A percentile compares a stretch with the other conserved stretches of the same genome.
Evolutionary conservation across 1,140 invertebrate species (phyloP).

Genomic region (Aphidius ervi): DNA sequence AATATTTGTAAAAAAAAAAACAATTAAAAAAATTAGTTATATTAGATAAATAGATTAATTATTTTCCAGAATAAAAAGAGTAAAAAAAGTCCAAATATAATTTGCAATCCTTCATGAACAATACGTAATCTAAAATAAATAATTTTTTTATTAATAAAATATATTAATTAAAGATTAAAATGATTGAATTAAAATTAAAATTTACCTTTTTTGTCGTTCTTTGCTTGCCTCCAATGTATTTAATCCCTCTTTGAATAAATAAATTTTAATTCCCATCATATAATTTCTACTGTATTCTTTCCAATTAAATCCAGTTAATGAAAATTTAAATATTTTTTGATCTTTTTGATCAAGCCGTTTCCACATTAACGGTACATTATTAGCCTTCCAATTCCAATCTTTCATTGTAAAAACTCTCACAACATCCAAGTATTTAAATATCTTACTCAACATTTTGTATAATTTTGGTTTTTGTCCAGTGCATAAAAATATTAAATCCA

Average conservation of each 20-base stretch:
- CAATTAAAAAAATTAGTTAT: background rate
- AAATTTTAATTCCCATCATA: constrained; percentile 61
- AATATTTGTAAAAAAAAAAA: too few relatives aligned
- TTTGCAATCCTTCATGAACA: constrained; percentile 50
- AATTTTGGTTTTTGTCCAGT: constrained; percentile 63
- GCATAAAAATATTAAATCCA: constrained; percentile 56
- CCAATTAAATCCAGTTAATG: constrained; percentile 67
- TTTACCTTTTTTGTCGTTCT: constrained; percentile 58
- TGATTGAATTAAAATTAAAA: constrained; percentile 15
- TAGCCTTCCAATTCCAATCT: constrained; percentile 68
- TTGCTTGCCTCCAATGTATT: constrained; percentile 60
- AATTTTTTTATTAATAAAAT: constrained; percentile 9
- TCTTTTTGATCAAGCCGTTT: constrained; percentile 57
- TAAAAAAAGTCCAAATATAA: constrained; percentile 26
- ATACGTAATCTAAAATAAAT: constrained; percentile 52
- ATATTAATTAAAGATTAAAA: background rate
- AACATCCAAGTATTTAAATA: constrained; percentile 68
- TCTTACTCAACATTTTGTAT: constrained; percentile 68
- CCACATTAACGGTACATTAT: constrained; percentile 60
- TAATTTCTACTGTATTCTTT: constrained; percentile 62
- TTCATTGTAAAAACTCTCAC: constrained; percentile 69
- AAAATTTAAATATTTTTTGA: constrained; percentile 64
- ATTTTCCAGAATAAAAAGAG: constrained; percentile 34
- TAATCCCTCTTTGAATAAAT: constrained; percentile 68
- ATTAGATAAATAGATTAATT: constrained; percentile 5